These are phyloP conservation scores for Daphoenositta chrysoptera DNA, from an alignment of 2,113 vertebrate genomes.

Conservation along the genomic window DNA sequence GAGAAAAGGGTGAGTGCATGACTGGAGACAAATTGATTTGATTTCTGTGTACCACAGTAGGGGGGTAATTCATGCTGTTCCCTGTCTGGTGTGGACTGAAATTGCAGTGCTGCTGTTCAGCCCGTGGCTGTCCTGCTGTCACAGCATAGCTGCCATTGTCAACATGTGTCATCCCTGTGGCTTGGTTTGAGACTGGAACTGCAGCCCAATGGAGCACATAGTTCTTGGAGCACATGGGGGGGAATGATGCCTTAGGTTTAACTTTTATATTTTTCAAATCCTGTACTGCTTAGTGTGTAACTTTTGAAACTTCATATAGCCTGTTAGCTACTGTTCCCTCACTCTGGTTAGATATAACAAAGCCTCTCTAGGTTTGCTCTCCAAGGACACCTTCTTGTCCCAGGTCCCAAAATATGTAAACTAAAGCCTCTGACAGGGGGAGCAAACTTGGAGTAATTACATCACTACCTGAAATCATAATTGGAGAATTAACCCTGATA, in stretches of 20 bases:
- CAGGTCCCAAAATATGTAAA: background rate
- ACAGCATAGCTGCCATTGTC: background rate
- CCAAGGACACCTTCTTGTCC: background rate
- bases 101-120: background rate
- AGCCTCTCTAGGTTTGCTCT: background rate
- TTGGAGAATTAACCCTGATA: background rate
- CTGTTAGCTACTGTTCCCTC: background rate
- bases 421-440: background rate
- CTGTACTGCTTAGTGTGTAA: background rate
- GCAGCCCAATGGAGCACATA: background rate
- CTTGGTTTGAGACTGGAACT: background rate
- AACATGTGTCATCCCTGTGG: background rate
- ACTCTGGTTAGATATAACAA: background rate
- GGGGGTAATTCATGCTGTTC: background rate
- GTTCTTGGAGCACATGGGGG: background rate
- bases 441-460: background rate
- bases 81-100: background rate
- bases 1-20: background rate
- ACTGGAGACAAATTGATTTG: background rate
- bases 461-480: background rate
- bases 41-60: background rate
- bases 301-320: background rate
- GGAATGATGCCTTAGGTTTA: background rate
- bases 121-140: fast-evolving
- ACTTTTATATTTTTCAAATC: background rate